Base-by-base conservation (phyloP, 2,797 vertebrate species). In the Pygocentrus nattereri region DNA sequence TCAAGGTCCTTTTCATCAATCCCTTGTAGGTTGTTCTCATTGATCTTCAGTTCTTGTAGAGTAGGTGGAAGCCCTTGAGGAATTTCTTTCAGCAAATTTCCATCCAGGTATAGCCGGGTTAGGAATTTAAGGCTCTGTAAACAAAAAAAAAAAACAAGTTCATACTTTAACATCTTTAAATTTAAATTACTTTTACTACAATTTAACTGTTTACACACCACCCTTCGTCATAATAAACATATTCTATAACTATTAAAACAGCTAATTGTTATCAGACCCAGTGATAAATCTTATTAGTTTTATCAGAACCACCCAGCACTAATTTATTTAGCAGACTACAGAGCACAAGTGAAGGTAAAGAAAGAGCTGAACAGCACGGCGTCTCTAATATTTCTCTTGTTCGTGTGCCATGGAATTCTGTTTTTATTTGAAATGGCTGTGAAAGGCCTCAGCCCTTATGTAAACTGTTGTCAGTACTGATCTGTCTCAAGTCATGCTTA, bases 41-140 rank as follows among this genome's bases (percentile, higher is more conserved):
- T 99, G 91, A 99, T 92, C 94, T 98, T 99, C 80, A 99, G 94
- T 92, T 99, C 98, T 89, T 98, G 96, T 80, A 99, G 89, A 47
- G 95, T 91, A n/a, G 94, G 79, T 38, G 98, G 97, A 62, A 99
- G 89, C 84, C 91, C 90, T 76, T 91, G 76, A 44, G 98, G 98
- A 81, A 98, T 90, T 0, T 86, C 83, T 13, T 92, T 91, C 44
- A 99, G 92, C 84, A 95, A 92, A 85, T 99, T 99, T 90, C 95
- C 96, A 56, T 98, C 97, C 94, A 99, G 84, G 90, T 98, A 98
- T 79, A 99, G 92, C 54, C 96, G 96, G n/a, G 89, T 94, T 76
- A 99, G 90, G 88, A 94, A 95, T 94, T 95, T 97, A 88, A 99
- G 92, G 82, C 87, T 89, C 98, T 99, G 88, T 49, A 79, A 85